Conservation (phyloP, 2,888 invertebrate species). For the Gortyna flavago region DNA sequence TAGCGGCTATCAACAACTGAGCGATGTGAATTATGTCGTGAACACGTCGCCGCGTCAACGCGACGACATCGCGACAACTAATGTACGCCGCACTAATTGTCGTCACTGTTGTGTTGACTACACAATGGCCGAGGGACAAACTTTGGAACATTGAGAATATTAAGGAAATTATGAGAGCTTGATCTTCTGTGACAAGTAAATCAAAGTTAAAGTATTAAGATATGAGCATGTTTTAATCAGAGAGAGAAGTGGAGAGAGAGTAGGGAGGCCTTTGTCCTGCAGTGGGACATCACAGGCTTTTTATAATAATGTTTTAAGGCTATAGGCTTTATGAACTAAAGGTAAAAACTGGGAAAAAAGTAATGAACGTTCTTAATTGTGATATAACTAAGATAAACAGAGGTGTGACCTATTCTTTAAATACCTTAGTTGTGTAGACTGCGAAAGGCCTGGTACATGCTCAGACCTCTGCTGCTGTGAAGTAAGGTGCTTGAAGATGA, state of each 20-base stretch:
- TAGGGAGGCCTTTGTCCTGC: too few species aligned
- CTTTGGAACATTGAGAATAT: not conserved
- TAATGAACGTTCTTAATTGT: not conserved
- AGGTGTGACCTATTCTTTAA: too few species aligned
- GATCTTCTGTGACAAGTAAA: not conserved
- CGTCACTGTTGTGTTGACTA: conserved; percentile 22
- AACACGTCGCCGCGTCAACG: conserved; percentile 44
- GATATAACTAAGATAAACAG: not conserved
- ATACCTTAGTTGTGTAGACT: not conserved
- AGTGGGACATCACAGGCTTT: too few species aligned
- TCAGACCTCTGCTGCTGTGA: not conserved
- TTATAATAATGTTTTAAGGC: not conserved
- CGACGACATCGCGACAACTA: conserved; percentile 56
- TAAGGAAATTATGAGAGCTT: too few species aligned
- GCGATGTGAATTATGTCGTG: conserved; percentile 42
- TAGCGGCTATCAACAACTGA: conserved; percentile 25
- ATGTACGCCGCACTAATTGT: conserved; percentile 56
- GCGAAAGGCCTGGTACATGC: too few species aligned
- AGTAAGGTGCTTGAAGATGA: not conserved
- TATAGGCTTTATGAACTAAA: not conserved
- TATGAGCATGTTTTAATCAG: not conserved
- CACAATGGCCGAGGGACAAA: conserved; percentile 16
- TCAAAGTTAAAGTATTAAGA: not conserved
- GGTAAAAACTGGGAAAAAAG: not conserved
- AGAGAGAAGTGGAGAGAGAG: too few species aligned